Evolutionary conservation across 2,888 invertebrate species (phyloP), one percentile per base, ranked within the genome.

Genomic region (Dryadula phaetusa): DNA sequence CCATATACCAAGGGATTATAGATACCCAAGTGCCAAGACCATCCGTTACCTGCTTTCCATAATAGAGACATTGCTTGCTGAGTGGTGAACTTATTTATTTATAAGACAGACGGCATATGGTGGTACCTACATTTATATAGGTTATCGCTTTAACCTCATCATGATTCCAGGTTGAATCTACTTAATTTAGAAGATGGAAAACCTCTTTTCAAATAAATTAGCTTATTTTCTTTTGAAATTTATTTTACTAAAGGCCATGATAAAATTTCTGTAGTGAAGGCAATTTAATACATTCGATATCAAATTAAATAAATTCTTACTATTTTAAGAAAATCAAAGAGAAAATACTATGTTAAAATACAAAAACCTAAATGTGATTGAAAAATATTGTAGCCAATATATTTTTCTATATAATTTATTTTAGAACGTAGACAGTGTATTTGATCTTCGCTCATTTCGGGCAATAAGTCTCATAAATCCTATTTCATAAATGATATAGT

Each of bases 151-250:
- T 49, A n/a, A 25, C 49, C 25, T 18, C 25, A 28, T 7, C 6
- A 25, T 8, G 5, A 16, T 49, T 25, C 7, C n/a, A 49, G 47
- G 22, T 47, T n/a, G 25, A n/a, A 28, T 28, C 25, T 28, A 49
- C 25, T 49, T 49, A 49, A 49, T 25, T 25, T 28, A 49, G n/a
- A 3, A 49, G 25, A 49, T 49, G 25, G 25, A 49, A 25, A 25
- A 49, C 49, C 6, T n/a, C 49, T n/a, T 49, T 49, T 16, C 25
- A 25, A 49, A 47, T 22, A 47, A 47, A 14, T 0, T 25, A 47
- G 25, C 22, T 47, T 5, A 25, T 47, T 47, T 22, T 22, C 25
- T 47, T 47, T 47, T 47, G 22, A 47, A 22, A 47, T 47, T 47
- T n/a, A 25, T 47, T 47, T 25, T 14, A 25, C 22, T 47, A 14